phyloP scores from a whole-genome alignment of 1,140 invertebrate species.

The Zaprionus camerounensis region DNA sequence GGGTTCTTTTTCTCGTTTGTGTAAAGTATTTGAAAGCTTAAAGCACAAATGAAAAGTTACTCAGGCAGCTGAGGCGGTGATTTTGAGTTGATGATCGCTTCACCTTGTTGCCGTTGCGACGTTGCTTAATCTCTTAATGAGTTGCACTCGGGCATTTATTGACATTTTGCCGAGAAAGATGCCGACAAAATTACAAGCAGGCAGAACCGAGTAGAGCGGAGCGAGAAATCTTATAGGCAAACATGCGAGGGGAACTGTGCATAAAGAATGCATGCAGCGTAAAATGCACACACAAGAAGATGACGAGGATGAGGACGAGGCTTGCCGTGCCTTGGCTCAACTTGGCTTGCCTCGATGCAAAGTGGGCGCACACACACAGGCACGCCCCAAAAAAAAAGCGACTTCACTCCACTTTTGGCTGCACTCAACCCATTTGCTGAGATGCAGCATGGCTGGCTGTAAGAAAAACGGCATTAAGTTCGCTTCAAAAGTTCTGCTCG shows the following conservation, averaged over 20 bases:
- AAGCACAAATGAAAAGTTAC: conserved; percentile 40
- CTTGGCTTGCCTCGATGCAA: conserved; percentile 37
- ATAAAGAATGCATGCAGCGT: conserved; percentile 76
- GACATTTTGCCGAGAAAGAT: conserved; percentile 58
- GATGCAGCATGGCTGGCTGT: conserved; percentile 1
- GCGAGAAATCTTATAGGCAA: no score
- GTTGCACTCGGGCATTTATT: conserved; percentile 76
- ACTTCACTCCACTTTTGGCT: not conserved
- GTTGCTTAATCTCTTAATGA: conserved; percentile 76
- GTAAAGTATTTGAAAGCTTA: conserved; percentile 14
- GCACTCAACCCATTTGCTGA: not conserved
- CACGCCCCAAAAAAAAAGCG: not conserved
- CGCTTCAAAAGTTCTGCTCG: conserved; percentile 50
- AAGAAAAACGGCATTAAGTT: conserved; percentile 70
- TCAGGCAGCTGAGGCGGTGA: conserved; percentile 20
- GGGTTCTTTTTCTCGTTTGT: not conserved
- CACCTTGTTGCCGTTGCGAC: conserved; percentile 38
- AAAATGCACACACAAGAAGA: conserved; percentile 69
- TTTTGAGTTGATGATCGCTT: conserved; percentile 38
- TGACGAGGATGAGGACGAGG: conserved; percentile 12
- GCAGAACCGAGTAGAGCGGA: not conserved
- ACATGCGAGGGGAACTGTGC: conserved; percentile 8
- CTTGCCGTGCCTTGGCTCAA: not conserved
- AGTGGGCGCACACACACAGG: conserved; percentile 22
- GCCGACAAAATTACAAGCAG: conserved; percentile 27